Evolutionary conservation across 2,888 invertebrate species (phyloP).

Genomic region (Bedellia somnulentella): DNA sequence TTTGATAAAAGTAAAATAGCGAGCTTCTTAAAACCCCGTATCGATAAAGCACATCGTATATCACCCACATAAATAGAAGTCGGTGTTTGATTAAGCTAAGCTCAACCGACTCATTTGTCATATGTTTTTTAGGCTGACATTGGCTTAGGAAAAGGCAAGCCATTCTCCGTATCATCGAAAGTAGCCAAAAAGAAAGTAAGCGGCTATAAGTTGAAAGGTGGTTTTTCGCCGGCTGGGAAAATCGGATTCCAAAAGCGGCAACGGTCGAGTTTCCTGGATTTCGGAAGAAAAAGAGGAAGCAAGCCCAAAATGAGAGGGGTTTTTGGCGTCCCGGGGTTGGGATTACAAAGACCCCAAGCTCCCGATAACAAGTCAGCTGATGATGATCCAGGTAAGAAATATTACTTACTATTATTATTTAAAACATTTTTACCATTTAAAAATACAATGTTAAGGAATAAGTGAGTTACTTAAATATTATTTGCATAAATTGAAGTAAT

Average conservation of each 20-base stretch:
- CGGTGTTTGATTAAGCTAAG: neutral
- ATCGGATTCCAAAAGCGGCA: constrained; percentile 74
- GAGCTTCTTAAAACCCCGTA: too few relatives aligned
- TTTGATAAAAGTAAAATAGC: too few relatives aligned
- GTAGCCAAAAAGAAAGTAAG: constrained; percentile 79
- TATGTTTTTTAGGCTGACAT: constrained; percentile 40
- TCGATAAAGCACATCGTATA: too few relatives aligned
- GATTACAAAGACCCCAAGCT: constrained; percentile 68
- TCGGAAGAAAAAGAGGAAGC: constrained; percentile 80
- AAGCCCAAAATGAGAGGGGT: constrained; percentile 88
- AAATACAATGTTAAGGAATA: too few relatives aligned
- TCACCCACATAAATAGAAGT: too few relatives aligned
- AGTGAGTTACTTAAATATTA: too few relatives aligned
- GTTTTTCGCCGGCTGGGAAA: constrained; percentile 65
- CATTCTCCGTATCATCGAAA: constrained; percentile 71
- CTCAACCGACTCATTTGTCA: neutral
- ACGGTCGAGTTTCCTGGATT: constrained; percentile 65
- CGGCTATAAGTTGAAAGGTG: constrained; percentile 68
- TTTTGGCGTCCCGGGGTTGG: constrained; percentile 79
- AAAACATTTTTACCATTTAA: too few relatives aligned
- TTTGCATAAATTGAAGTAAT: too few relatives aligned
- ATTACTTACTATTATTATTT: too few relatives aligned
- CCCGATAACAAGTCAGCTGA: constrained; percentile 54
- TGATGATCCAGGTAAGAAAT: constrained; percentile 50
- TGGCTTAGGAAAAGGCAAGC: constrained; percentile 79